Evolutionary conservation across 2,113 vertebrate species (phyloP).

Genomic region (Etheostoma cragini): DNA sequence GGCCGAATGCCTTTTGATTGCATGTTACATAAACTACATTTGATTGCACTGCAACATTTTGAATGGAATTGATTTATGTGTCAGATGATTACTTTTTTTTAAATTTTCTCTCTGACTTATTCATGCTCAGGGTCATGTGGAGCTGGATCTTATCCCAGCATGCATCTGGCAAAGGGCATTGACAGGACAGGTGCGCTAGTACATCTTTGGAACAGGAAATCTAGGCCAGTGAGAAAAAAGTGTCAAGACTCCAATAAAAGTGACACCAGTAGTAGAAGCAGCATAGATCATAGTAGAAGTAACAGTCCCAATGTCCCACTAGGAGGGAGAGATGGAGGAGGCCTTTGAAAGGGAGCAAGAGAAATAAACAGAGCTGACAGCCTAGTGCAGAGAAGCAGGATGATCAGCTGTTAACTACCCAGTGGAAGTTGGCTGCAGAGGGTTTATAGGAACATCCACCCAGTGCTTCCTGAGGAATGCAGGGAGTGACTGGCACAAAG

Average conservation of each 20-base stretch:
- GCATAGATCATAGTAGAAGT: neutral
- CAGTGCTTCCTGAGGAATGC: too few species aligned
- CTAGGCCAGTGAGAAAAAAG: conserved; percentile 21
- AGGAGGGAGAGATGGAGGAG: too few species aligned
- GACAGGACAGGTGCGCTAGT: conserved; percentile 13
- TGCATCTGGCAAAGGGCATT: conserved; percentile 23
- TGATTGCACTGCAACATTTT: neutral
- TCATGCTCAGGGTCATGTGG: conserved; percentile 15
- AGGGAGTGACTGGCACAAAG: too few species aligned
- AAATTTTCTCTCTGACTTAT: conserved; percentile 1
- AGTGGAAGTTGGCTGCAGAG: too few species aligned
- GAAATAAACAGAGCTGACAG: too few species aligned
- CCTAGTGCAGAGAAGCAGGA: too few species aligned
- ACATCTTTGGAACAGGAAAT: conserved; percentile 16
- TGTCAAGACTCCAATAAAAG: neutral
- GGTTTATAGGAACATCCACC: too few species aligned
- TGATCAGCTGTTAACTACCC: too few species aligned
- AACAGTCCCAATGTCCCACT: neutral
- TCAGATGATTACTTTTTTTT: neutral
- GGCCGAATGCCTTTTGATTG: neutral
- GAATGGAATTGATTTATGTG: neutral
- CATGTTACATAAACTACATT: neutral
- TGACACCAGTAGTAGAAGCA: neutral
- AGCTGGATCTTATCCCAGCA: conserved; percentile 25
- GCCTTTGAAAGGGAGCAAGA: too few species aligned